Percentiles rank a stretch among this genome's conserved stretches.
phyloP scores from a whole-genome alignment of 37 sponge, comb jelly and placozoan genomes.

The Hexactinellida sp. region DNA sequence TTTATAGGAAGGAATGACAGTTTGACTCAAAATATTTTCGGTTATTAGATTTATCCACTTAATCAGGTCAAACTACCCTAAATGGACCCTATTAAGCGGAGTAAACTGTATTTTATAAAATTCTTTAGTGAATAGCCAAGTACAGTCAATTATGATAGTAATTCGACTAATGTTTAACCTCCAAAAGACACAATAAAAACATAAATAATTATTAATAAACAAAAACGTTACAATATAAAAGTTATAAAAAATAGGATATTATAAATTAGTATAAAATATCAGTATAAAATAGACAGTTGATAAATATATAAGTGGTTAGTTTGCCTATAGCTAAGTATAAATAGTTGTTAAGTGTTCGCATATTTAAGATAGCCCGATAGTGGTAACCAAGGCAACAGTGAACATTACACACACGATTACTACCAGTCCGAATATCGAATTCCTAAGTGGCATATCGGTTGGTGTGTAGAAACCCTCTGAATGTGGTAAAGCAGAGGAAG shows the following conservation, averaged over 20 bases:
- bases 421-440: background rate
- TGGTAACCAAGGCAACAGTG: background rate
- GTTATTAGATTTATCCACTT: too few relatives aligned
- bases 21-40: too few relatives aligned
- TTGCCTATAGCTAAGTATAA: background rate
- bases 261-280: background rate
- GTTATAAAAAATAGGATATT: background rate
- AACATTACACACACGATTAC: background rate
- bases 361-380: background rate
- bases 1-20: too few relatives aligned
- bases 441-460: background rate
- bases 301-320: background rate
- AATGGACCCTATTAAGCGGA: too few relatives aligned
- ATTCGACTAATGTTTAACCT: too few relatives aligned
- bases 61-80: too few relatives aligned
- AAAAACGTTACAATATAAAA: background rate
- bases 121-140: too few relatives aligned
- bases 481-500: background rate
- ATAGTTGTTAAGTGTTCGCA: background rate
- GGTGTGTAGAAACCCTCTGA: constrained; percentile 3
- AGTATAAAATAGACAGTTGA: background rate
- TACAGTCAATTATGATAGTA: too few relatives aligned
- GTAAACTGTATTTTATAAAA: too few relatives aligned
- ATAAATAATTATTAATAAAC: background rate
- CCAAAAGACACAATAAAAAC: background rate